Evolutionary conservation across 2,113 vertebrate species (phyloP).

Genomic region (Barbus barbus): DNA sequence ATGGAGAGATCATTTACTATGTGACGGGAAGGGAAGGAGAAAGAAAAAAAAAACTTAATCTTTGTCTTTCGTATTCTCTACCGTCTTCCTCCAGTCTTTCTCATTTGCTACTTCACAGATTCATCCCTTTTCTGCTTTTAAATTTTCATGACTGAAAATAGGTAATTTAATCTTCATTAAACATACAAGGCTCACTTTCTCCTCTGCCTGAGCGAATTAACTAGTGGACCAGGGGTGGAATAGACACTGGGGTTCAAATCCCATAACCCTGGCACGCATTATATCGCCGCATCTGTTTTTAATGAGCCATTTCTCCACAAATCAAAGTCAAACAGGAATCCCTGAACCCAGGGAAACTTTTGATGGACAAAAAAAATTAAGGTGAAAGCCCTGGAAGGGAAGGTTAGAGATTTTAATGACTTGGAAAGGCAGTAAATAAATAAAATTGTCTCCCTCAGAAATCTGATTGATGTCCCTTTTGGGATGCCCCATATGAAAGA

Average conservation of each 20-base stretch:
- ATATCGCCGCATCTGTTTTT: constrained; percentile 63
- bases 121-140: constrained; percentile 58
- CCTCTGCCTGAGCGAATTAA: constrained; percentile 68
- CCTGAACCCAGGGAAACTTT: constrained; percentile 60
- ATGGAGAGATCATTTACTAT: constrained; percentile 55
- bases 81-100: constrained; percentile 49
- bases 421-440: constrained; percentile 74
- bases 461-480: constrained; percentile 76
- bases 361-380: constrained; percentile 67
- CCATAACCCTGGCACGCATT: constrained; percentile 64
- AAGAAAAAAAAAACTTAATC: constrained; percentile 39
- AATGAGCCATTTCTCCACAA: constrained; percentile 57
- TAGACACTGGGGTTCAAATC: constrained; percentile 60
- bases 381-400: constrained; percentile 63
- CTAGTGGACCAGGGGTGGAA: constrained; percentile 60
- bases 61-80: constrained; percentile 43
- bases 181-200: constrained; percentile 67
- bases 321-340: constrained; percentile 65
- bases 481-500: constrained; percentile 71
- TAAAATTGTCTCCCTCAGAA: constrained; percentile 70
- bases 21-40: constrained; percentile 20
- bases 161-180: constrained; percentile 79
- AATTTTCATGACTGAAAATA: constrained; percentile 75
- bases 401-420: constrained; percentile 67
- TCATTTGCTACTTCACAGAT: constrained; percentile 64